Conservation (phyloP, 2,113 vertebrate genomes). For the Ctenomys sociabilis region DNA sequence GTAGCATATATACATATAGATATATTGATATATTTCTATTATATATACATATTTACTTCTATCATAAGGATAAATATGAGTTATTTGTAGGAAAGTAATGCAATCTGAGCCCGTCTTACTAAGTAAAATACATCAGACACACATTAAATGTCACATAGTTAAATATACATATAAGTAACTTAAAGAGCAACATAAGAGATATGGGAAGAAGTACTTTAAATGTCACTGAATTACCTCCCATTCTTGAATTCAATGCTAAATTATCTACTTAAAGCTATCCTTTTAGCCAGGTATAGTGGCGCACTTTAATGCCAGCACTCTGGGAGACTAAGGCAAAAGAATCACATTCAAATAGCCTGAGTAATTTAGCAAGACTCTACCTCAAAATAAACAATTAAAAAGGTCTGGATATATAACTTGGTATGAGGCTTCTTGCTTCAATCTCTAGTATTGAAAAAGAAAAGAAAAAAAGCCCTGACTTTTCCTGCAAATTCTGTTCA, state of each 20-base stretch:
- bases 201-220: conserved; percentile 5
- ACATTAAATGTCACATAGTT: not conserved
- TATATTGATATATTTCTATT: too few relatives aligned
- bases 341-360: not conserved
- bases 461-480: not conserved
- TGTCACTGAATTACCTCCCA: not conserved
- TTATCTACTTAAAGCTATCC: not conserved
- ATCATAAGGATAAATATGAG: not conserved
- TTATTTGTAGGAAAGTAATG: not conserved
- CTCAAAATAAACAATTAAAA: not conserved
- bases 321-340: not conserved
- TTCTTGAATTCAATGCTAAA: not conserved
- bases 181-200: not conserved
- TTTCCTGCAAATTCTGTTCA: conserved; percentile 20
- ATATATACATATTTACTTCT: not conserved
- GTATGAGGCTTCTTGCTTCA: not conserved
- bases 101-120: not conserved
- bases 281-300: not conserved
- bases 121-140: not conserved
- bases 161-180: not conserved
- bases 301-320: not conserved
- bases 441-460: not conserved
- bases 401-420: not conserved
- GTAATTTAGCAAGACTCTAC: not conserved
- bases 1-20: too few relatives aligned